Evolutionary conservation across 2,113 vertebrate species (phyloP), one percentile per base, ranked within the genome.

Genomic region (Brachypodius melanocephalos): DNA sequence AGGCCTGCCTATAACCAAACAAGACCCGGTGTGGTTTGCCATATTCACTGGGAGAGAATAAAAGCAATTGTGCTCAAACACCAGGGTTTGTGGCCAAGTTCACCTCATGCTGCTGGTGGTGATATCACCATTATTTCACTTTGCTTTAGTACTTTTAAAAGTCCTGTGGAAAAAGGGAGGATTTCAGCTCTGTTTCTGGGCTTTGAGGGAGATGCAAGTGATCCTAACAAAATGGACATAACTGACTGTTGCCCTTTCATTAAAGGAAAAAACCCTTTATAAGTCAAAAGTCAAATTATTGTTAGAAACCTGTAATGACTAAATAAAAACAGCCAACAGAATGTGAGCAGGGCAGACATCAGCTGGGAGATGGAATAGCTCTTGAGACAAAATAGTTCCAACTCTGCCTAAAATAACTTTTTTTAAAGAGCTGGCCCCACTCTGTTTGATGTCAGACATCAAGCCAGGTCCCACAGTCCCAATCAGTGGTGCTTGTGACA

Each of bases 91-190:
- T 52, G 55, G 89, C 88, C 85, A 95, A 96, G 93, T 77, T 95
- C 95, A 88, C 85, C 87, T 97, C 91, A 71, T 86, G 93, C n/a
- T 83, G 34, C 58, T 93, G 62, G 12, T 91, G 43, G 89, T 91
- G 93, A 94, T 89, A 91, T 89, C 91, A 94, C 67, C 0, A 0
- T 59, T 85, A 88, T 51, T 96, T 85, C 59, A 63, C 75, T 88
- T 81, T 2, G 1, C 62, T 93, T 82, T 32, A 85, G 63, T 63
- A 46, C 20, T 95, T 87, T 54, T 20, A 52, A 87, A 71, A 82
- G 8, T 54, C 78, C 38, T 88, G 51, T 76, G 90, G 85, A 86
- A 76, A 90, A 94, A 77, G 28, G 36, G 32, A 87, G 52, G n/a
- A 28, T 76, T 85, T 85, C 40, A 72, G 6, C 43, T 89, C 49